Percentiles rank a stretch among this genome's conserved stretches.
Evolutionary conservation across 1,140 invertebrate species (phyloP).

Genomic region (Neodiprion pinetum): DNA sequence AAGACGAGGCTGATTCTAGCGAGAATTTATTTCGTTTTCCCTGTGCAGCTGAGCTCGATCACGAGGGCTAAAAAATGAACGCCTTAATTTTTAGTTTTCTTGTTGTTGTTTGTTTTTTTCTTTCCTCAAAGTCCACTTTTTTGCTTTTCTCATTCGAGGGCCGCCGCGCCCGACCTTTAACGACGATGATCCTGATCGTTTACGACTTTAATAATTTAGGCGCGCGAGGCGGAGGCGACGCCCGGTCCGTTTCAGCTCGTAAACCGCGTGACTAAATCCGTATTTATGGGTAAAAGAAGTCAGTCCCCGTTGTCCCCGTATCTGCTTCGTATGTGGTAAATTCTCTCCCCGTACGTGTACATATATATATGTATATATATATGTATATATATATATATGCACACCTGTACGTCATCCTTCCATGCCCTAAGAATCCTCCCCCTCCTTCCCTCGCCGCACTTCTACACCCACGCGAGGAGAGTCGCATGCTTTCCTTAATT

Average conservation of each 20-base stretch:
- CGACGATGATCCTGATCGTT: constrained; percentile 62
- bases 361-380: not conserved
- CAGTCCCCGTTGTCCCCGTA: not conserved
- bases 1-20: too few species aligned
- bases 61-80: not conserved
- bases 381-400: not conserved
- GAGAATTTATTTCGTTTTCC: too few species aligned
- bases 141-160: constrained; percentile 27
- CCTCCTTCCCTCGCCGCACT: too few species aligned
- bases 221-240: constrained; percentile 55
- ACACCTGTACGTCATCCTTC: not conserved
- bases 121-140: not conserved
- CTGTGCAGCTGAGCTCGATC: too few species aligned
- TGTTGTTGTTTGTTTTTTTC: not conserved
- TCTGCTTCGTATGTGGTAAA: not conserved
- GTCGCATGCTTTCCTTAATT: too few species aligned
- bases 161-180: constrained; percentile 52
- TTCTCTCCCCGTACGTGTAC: not conserved
- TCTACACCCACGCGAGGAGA: too few species aligned
- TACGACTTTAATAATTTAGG: constrained; percentile 64
- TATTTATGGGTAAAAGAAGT: constrained; percentile 1
- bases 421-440: not conserved
- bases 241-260: constrained; percentile 61
- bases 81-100: not conserved
- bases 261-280: constrained; percentile 47